Conservation (phyloP, 2,888 invertebrate genomes). For the Polyploca ridens region DNA sequence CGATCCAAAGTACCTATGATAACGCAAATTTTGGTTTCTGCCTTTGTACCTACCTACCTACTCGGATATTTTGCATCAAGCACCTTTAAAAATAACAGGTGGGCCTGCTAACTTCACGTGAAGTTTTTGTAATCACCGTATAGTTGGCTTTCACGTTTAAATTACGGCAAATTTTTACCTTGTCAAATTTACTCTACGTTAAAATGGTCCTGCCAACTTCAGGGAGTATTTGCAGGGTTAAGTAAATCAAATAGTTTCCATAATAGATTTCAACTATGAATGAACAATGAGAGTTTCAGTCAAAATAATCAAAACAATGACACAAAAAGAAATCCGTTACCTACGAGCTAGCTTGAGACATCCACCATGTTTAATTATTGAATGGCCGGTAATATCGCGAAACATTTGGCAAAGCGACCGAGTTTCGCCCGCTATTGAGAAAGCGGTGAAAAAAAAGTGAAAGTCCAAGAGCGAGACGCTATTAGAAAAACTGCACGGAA, state of each 20-base stretch:
- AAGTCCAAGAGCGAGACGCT: slow-evolving; percentile 65
- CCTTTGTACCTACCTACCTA: too few relatives aligned
- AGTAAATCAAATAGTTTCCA: background rate
- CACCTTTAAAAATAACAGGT: too few relatives aligned
- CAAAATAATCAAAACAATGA: slow-evolving; percentile 45
- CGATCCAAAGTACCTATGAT: too few relatives aligned
- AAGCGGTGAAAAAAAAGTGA: slow-evolving; percentile 78
- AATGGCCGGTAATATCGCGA: slow-evolving; percentile 48
- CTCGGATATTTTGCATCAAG: too few relatives aligned
- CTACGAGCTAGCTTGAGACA: slow-evolving; percentile 26
- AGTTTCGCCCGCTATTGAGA: slow-evolving; percentile 73
- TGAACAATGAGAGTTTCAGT: slow-evolving; percentile 30
- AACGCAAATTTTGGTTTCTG: too few relatives aligned
- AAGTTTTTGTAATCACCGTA: too few relatives aligned
- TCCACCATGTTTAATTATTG: slow-evolving; percentile 25
- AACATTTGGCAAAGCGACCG: slow-evolving; percentile 74
- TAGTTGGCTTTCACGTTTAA: too few relatives aligned
- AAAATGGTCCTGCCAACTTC: too few relatives aligned
- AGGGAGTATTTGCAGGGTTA: too few relatives aligned
- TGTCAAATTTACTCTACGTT: too few relatives aligned
- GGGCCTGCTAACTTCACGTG: too few relatives aligned
- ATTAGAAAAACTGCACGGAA: slow-evolving; percentile 27
- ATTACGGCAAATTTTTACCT: too few relatives aligned
- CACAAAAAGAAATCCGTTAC: slow-evolving; percentile 38
- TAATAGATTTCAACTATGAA: slow-evolving; percentile 16